Evolutionary conservation across 2,888 invertebrate genomes (phyloP), one percentile per base, ranked within the genome.

Genomic region (Druceiella hillmani): DNA sequence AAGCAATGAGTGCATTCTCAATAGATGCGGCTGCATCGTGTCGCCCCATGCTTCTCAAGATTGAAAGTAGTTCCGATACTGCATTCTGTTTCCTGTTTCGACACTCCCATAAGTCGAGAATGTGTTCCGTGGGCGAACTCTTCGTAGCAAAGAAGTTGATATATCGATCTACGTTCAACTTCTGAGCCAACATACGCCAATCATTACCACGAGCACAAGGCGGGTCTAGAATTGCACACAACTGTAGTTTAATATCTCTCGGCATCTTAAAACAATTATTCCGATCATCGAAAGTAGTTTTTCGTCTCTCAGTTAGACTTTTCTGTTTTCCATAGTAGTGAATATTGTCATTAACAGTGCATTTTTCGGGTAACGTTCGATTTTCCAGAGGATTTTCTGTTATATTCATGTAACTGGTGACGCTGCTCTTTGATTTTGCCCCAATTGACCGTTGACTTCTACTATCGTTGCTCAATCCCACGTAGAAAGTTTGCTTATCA

Each of bases 131-230:
- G 7, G 92, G 92, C 49, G 89, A 89, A 26, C 84, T 76, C 62
- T 90, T 89, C 24, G 88, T 87, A 33, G 90, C 90, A 60, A 92
- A 91, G 65, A 84, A 90, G 58, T 87, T 88, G 51, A 88, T 87
- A 62, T 89, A 89, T 61, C 89, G 79, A 70, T 91, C 87, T 43
- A 89, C 86, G 55, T 81, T 80, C 41, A 93, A 74, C 55, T 83
- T 80, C 58, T 84, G 82, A 11, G 91, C 91, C 50, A 92, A 64
- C 76, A 88, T 80, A 50, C 91, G 74, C 92, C 92, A 92, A 58
- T 92, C 91, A 56, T 87, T 87, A 32, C 87, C 87, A 47, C 84
- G 73, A 2, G 81, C 75, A 52, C 84, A 85, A 1, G 89, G 88
- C 10, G 87, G 85, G 64, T 92, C 90, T 47, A 93, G 65, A 4